These are phyloP conservation scores for Plutella xylostella DNA, from an alignment of 2,888 invertebrate species.

Conservation along the genomic window DNA sequence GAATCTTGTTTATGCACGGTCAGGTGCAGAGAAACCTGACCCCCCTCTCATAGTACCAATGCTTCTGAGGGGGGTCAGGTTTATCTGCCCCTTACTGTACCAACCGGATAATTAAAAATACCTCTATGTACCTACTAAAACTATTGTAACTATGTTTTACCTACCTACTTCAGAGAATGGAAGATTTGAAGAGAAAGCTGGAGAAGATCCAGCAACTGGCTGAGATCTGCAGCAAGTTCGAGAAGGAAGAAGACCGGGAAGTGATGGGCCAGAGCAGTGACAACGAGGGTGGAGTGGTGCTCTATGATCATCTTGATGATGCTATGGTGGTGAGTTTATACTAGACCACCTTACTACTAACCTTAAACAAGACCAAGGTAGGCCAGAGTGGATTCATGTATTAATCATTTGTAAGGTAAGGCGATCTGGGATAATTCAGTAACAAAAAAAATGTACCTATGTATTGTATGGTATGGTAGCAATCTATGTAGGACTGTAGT, in stretches of 20 bases:
- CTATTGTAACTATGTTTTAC: background rate
- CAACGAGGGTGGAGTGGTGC: slow-evolving; percentile 24
- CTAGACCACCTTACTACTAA: no score
- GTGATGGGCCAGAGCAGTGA: slow-evolving; percentile 25
- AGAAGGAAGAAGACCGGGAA: slow-evolving; percentile 69
- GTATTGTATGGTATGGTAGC: background rate
- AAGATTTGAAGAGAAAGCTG: slow-evolving; percentile 67
- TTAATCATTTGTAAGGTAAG: no score
- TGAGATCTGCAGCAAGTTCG: slow-evolving; percentile 75
- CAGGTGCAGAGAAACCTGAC: no score
- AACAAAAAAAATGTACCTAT: background rate
- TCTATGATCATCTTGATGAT: slow-evolving; percentile 43
- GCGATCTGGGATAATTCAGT: background rate
- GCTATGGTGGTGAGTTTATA: slow-evolving; percentile 46
- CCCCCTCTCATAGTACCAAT: no score
- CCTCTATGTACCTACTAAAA: no score
- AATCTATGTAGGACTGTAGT: no score
- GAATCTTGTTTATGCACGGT: no score
- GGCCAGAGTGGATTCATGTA: no score
- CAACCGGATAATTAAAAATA: no score
- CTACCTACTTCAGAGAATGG: slow-evolving; percentile 45
- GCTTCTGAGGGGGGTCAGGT: no score
- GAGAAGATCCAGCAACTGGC: slow-evolving; percentile 71
- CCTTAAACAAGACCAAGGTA: no score
- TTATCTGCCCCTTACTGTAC: no score